Percentiles rank a stretch among this genome's conserved stretches.
Conservation (phyloP, 2,888 invertebrate genomes). For the Torymus auratus region DNA sequence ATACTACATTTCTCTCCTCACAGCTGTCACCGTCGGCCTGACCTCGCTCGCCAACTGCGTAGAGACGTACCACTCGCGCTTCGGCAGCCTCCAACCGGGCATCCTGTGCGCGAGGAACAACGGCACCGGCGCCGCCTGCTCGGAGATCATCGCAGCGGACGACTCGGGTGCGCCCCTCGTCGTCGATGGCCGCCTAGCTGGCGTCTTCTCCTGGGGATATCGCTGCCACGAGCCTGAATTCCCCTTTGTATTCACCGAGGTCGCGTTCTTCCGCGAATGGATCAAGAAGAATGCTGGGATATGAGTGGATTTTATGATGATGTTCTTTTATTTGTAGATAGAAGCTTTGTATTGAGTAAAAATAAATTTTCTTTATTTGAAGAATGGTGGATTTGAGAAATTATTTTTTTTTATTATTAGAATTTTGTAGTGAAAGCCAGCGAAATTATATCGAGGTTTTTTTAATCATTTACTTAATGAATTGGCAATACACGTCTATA, state of each 20-base stretch:
- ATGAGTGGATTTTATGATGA: too few species aligned
- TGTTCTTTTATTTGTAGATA: too few species aligned
- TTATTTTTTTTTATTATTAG: too few species aligned
- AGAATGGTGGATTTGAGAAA: too few species aligned
- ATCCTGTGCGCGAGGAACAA: constrained; percentile 68
- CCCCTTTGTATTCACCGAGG: constrained; percentile 76
- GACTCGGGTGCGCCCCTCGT: constrained; percentile 79
- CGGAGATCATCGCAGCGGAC: constrained; percentile 75
- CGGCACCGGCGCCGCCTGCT: constrained; percentile 77
- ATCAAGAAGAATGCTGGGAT: constrained; percentile 38
- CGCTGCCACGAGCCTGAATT: constrained; percentile 77
- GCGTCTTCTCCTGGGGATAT: constrained; percentile 79
- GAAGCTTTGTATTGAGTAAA: too few species aligned
- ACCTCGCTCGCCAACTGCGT: constrained; percentile 78
- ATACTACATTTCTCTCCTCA: constrained; percentile 66
- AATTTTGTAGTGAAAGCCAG: too few species aligned
- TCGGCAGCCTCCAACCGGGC: constrained; percentile 1
- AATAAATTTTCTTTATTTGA: too few species aligned
- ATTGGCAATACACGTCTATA: too few species aligned
- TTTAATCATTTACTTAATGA: too few species aligned
- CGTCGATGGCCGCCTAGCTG: constrained; percentile 75
- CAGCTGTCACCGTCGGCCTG: constrained; percentile 79
- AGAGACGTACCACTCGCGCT: constrained; percentile 74
- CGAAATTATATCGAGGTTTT: too few species aligned
- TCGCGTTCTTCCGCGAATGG: constrained; percentile 77